phyloP scores from a whole-genome alignment of 2,888 invertebrate genomes.

The Hetaerina titia region DNA sequence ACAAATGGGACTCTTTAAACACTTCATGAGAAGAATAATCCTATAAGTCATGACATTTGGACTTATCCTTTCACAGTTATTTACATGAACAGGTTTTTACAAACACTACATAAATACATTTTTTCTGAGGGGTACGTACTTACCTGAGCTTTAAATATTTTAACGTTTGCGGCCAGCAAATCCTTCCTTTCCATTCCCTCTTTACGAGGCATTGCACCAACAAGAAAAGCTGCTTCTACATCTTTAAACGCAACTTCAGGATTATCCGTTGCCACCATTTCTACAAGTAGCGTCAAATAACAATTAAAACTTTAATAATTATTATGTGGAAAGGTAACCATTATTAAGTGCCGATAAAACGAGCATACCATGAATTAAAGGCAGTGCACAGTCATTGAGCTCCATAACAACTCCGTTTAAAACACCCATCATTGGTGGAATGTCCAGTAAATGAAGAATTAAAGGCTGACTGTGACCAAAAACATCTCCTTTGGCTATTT shows the following conservation, averaged over 20 bases:
- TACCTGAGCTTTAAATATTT: conserved; percentile 96
- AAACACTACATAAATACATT: background rate
- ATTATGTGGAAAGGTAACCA: background rate
- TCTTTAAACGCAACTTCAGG: conserved; percentile 96
- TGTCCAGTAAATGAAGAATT: conserved; percentile 94
- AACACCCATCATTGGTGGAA: conserved; percentile 96
- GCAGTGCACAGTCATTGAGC: conserved; percentile 95
- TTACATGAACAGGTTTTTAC: background rate
- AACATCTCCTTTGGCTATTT: conserved; percentile 96
- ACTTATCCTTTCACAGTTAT: background rate
- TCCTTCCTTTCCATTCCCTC: conserved; percentile 99
- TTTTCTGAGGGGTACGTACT: background rate
- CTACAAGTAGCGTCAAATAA: conserved; percentile 75
- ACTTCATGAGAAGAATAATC: too few relatives aligned
- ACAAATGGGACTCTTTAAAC: background rate
- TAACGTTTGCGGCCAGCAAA: conserved; percentile 96
- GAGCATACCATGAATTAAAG: conserved; percentile 85
- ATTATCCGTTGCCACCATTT: conserved; percentile 91
- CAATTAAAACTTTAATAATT: background rate
- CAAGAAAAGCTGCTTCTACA: conserved; percentile 96
- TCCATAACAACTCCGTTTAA: conserved; percentile 99
- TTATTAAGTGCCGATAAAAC: conserved; percentile 49
- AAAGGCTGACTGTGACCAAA: conserved; percentile 94
- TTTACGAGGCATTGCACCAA: conserved; percentile 98
- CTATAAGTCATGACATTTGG: background rate